Base-by-base conservation (phyloP, 2,888 invertebrate genomes). In the Tenthredo notha region DNA sequence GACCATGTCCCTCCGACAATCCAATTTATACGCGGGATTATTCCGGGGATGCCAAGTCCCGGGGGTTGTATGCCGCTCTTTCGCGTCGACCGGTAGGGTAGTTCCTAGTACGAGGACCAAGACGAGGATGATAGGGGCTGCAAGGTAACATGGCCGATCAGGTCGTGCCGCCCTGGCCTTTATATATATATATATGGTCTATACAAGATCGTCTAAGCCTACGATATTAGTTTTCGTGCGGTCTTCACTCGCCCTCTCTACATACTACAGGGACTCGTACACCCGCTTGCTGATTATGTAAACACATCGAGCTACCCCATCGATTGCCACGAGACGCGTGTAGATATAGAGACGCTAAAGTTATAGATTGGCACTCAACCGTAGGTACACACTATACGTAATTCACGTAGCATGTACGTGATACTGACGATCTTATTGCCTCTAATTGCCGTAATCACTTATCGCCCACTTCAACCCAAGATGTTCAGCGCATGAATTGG, bases 1-100 rank as follows among this genome's bases (percentile, higher is more conserved):
- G 78, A 40, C 77, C 54, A 54, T 61, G 80, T 80, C 89, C 87
- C 88, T 85, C 88, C 90, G 88, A 91, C 91, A 90, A 92, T 93
- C 92, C 92, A 93, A 93, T 93, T 93, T 92, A 92, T 92, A 92
- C 91, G 89, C 86, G 85, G 91, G 92, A 92, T 92, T 93, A 93
- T 92, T 91, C 90, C 86, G 84, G 89, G 89, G 88, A 86, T 85
- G 37, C 67, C 83, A 29, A 50, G 43, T 50, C 87, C 86, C 86
- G 86, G 84, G 72, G 86, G 85, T 87, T 85, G 78, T 67, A 67
- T 84, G 84, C 70, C 78, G 80, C 5, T 33, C 84, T 85, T 54
- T 67, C 84, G 84, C 72, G 78, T 83, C 84, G 85, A 84, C 85
- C 18, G 78, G 85, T 77, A 82, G 85, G 86, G 84, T 84, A 75